Base-by-base conservation (phyloP, 2,113 vertebrate species). In the Tapirus terrestris region DNA sequence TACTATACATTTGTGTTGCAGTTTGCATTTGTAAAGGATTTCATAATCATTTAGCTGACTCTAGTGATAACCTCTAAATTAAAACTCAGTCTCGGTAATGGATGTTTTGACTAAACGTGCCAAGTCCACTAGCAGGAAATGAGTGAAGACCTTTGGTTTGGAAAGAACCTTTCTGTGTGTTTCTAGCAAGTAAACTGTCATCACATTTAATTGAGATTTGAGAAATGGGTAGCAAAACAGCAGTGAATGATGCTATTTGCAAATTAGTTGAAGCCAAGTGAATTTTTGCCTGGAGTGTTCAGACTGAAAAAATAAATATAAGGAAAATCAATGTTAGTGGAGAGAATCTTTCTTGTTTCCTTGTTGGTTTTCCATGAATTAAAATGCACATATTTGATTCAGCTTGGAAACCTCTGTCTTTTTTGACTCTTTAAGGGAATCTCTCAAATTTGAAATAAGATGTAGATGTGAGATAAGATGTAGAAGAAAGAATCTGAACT, bases 191-290 rank as follows among this genome's bases (percentile, higher is more conserved):
- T 89, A 92, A 96, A 97, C 95, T 98, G 96, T 96, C 98, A 94
- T 97, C 97, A 90, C 95, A 94, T 94, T 97, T 98, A 96, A 98
- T 97, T 97, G 97, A 97, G 97, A 98, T 94, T 97, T 98, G 97
- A 98, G 92, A 96, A 98, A 98, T 96, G 90, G 92, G 95, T 82
- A 81, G 88, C 92, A 88, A 96, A 97, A 95, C 60, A 95, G 51
- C 96, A 94, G 61, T 96, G 96, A 98, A 81, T 89, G 96, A 96
- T 83, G 81, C 84, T 56, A 94, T 97, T 98, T 98, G 97, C 96
- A 98, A 98, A 98, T 96, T 96, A 91, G 94, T 89, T 73, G 92
- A 97, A 96, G 87, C 88, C 95, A 97, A 97, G 95, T 67, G 76
- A 98, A 95, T 95, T 97, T 97, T 98, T 97, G 94, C 97, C 97